Conservation (phyloP, 1,140 invertebrate genomes). For the Diachasma alloeum region DNA sequence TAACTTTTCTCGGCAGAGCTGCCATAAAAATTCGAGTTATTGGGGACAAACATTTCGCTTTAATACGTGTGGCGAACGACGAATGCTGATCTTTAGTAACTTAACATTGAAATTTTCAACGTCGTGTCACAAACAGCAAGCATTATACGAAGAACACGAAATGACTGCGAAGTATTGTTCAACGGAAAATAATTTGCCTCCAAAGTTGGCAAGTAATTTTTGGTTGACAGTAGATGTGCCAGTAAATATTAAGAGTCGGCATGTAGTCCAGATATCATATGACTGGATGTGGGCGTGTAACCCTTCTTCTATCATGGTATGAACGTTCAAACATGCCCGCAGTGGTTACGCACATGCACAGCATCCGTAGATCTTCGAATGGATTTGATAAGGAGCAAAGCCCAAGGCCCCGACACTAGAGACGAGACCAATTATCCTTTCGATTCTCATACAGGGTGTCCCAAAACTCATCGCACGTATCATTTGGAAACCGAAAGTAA, state of each 20-base stretch:
- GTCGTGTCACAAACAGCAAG: too few relatives aligned
- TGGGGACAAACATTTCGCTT: not conserved
- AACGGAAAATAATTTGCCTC: too few relatives aligned
- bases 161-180: too few relatives aligned
- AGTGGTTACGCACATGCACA: constrained; percentile 8
- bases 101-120: too few relatives aligned
- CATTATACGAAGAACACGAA: too few relatives aligned
- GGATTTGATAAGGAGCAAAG: constrained; percentile 50
- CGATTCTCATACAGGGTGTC: too few relatives aligned
- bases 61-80: too few relatives aligned
- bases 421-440: not conserved
- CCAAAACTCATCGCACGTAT: too few relatives aligned
- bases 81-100: too few relatives aligned
- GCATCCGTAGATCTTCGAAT: constrained; percentile 41
- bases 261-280: constrained; percentile 18
- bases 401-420: constrained; percentile 46
- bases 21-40: not conserved
- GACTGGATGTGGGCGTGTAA: constrained; percentile 21
- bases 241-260: not conserved
- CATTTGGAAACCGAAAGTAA: too few relatives aligned
- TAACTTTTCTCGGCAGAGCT: not conserved
- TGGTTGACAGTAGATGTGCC: too few relatives aligned
- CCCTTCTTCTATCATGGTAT: not conserved
- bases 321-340: not conserved
- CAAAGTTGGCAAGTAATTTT: too few relatives aligned